phyloP scores from a whole-genome alignment of 64 coral and sea anemone genomes.

The Orbicella faveolata region DNA sequence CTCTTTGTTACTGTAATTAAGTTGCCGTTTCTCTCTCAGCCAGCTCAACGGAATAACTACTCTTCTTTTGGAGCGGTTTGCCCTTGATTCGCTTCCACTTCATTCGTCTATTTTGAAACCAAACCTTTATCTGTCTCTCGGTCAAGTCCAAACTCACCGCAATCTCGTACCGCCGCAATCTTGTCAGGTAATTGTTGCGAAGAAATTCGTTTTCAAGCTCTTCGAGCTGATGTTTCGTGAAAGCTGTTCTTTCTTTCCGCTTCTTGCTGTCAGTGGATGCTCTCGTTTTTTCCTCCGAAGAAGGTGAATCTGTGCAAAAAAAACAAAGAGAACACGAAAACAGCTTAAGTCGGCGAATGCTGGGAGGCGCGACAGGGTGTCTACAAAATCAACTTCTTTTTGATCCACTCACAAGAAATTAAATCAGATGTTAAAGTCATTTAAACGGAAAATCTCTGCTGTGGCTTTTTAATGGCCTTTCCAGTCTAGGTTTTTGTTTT shows the following conservation, averaged over 20 bases:
- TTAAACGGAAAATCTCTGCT: slow-evolving; percentile 17
- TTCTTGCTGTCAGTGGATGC: slow-evolving; percentile 15
- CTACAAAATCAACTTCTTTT: neutral
- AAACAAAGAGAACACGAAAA: neutral
- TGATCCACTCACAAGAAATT: neutral
- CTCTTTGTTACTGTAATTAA: neutral
- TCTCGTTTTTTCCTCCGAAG: neutral
- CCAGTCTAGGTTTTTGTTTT: slow-evolving; percentile 29
- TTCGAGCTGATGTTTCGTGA: slow-evolving; percentile 65
- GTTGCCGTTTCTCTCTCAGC: neutral
- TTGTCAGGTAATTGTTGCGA: slow-evolving; percentile 60
- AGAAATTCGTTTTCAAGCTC: slow-evolving; percentile 75
- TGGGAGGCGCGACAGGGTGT: neutral
- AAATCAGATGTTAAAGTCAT: slow-evolving; percentile 45
- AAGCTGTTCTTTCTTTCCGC: slow-evolving; percentile 65
- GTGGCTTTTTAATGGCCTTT: slow-evolving; percentile 48
- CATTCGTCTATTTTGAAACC: slow-evolving; percentile 75
- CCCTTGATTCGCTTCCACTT: slow-evolving; percentile 74
- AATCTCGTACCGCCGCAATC: slow-evolving; percentile 65
- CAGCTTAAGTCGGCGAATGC: neutral
- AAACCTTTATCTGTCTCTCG: slow-evolving; percentile 68
- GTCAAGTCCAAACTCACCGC: slow-evolving; percentile 70
- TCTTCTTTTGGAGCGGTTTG: neutral
- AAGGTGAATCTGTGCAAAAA: slow-evolving; percentile 12
- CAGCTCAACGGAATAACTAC: neutral